A percentile compares a stretch with the other conserved stretches of the same genome.
These are phyloP conservation scores for Tragulus kanchil DNA, from an alignment of 2,113 vertebrate species.

Conservation along the genomic window DNA sequence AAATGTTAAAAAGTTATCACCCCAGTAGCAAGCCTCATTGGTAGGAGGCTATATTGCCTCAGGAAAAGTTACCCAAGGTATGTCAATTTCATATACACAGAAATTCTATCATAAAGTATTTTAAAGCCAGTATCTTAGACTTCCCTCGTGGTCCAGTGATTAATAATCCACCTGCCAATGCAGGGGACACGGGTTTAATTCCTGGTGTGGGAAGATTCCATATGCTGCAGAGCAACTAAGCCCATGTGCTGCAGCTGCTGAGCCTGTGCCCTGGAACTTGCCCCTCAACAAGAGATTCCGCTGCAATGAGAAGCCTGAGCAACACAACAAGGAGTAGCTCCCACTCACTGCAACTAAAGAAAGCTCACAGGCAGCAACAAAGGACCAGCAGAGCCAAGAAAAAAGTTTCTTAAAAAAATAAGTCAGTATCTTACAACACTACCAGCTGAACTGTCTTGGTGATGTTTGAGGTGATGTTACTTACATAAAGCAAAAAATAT, in stretches of 20 bases:
- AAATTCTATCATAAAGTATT: neutral
- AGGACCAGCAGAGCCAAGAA: neutral
- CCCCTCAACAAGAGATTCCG: neutral
- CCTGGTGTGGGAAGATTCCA: neutral
- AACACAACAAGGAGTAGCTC: neutral
- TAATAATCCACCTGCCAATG: neutral
- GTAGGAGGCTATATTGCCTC: neutral
- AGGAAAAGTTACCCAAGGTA: constrained; percentile 6
- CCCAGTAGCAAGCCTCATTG: neutral
- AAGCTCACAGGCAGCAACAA: neutral
- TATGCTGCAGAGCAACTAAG: neutral
- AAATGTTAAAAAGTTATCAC: neutral
- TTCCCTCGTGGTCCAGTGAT: neutral
- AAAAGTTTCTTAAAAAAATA: neutral
- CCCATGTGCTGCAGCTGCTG: neutral
- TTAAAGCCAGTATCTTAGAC: neutral
- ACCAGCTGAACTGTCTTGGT: neutral
- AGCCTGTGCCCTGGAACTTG: neutral
- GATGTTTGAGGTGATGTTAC: neutral
- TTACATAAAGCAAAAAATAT: neutral
- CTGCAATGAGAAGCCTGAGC: neutral
- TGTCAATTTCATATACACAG: neutral
- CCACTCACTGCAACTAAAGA: neutral
- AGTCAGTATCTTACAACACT: neutral
- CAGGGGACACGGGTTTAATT: neutral